Conservation (phyloP, 1,140 invertebrate genomes). For the Pseudomyrmex cubaensis region DNA sequence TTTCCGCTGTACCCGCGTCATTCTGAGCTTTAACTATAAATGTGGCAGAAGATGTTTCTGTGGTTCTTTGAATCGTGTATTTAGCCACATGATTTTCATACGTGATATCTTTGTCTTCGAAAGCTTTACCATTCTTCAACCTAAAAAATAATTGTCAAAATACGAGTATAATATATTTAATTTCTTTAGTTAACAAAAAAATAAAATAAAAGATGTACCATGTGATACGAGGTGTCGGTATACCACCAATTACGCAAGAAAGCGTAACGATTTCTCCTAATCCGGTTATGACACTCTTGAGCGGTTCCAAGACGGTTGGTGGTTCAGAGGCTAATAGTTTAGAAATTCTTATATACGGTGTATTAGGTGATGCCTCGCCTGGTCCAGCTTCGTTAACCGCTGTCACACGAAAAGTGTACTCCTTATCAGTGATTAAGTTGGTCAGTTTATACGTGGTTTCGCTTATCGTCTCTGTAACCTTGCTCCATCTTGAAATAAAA, state of each 20-base stretch:
- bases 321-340: slow-evolving; percentile 86
- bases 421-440: slow-evolving; percentile 89
- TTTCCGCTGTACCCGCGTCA: slow-evolving; percentile 89
- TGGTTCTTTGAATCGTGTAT: slow-evolving; percentile 80
- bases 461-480: slow-evolving; percentile 87
- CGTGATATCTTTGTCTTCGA: slow-evolving; percentile 85
- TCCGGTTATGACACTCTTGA: slow-evolving; percentile 89
- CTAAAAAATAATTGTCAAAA: slow-evolving; percentile 71
- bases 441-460: slow-evolving; percentile 88
- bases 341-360: slow-evolving; percentile 84
- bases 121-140: slow-evolving; percentile 83
- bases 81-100: slow-evolving; percentile 92
- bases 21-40: slow-evolving; percentile 91
- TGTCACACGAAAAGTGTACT: slow-evolving; percentile 91
- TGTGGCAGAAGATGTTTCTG: slow-evolving; percentile 87
- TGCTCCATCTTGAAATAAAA: slow-evolving; percentile 87
- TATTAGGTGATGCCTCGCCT: slow-evolving; percentile 87
- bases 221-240: slow-evolving; percentile 91
- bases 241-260: slow-evolving; percentile 91
- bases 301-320: slow-evolving; percentile 92
- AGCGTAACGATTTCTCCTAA: slow-evolving; percentile 92
- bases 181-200: neutral
- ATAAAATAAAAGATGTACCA: slow-evolving; percentile 89
- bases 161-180: neutral
- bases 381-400: slow-evolving; percentile 91